Percentiles rank a stretch among this genome's conserved stretches.
These are phyloP conservation scores for Silurus asotus DNA, from an alignment of 2,113 vertebrate genomes.

Conservation along the genomic window DNA sequence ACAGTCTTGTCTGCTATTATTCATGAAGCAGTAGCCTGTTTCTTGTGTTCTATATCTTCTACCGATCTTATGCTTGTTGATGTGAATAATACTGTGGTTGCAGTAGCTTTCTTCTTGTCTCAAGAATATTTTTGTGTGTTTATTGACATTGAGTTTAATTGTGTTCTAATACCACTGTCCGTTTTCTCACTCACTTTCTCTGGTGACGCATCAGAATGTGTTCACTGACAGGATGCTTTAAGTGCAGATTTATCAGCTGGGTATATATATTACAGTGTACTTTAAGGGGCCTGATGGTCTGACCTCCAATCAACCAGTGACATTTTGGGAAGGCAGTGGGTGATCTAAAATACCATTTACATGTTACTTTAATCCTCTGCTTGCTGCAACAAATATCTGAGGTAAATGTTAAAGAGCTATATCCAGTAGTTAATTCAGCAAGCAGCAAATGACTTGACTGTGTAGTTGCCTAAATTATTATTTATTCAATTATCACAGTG, in stretches of 20 bases:
- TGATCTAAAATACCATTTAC: background rate
- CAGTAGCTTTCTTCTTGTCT: background rate
- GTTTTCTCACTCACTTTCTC: constrained; percentile 16
- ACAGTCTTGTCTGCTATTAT: background rate
- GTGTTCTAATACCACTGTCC: background rate
- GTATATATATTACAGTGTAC: constrained; percentile 22
- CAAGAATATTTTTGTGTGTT: background rate
- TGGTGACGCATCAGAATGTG: constrained; percentile 29
- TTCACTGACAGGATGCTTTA: background rate
- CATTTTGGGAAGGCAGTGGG: background rate
- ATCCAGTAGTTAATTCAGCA: background rate
- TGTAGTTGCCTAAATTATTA: background rate
- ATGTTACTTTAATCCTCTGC: background rate
- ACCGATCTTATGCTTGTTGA: background rate
- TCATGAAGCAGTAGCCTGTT: background rate
- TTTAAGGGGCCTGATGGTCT: constrained; percentile 12
- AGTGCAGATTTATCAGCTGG: constrained; percentile 22
- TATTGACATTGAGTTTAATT: background rate
- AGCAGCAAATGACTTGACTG: background rate
- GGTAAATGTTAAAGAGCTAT: background rate
- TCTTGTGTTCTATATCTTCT: background rate
- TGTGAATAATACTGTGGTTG: background rate
- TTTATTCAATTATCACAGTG: background rate
- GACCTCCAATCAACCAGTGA: constrained; percentile 2
- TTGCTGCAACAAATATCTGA: background rate